Conservation (phyloP, 2,888 invertebrate species). For the Apodemia zela region DNA sequence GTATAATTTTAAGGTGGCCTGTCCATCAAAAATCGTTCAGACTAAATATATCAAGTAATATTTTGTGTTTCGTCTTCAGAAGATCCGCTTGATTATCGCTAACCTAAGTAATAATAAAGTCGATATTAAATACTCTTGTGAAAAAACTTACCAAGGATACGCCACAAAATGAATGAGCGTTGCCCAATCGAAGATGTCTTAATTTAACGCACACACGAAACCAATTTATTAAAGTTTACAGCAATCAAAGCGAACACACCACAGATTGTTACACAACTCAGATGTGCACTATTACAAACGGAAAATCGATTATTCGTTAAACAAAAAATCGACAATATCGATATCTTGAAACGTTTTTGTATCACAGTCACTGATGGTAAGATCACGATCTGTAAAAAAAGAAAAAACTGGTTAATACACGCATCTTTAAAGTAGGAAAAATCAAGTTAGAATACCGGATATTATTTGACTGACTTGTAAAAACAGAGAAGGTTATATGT, state of each 20-base stretch:
- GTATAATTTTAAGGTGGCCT: too few relatives aligned
- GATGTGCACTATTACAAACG: neutral
- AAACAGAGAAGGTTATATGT: too few relatives aligned
- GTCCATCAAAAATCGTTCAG: too few relatives aligned
- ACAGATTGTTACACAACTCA: slow-evolving; percentile 29
- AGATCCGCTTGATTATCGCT: neutral
- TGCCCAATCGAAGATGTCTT: slow-evolving; percentile 37
- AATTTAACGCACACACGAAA: slow-evolving; percentile 17
- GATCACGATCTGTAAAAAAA: slow-evolving; percentile 53
- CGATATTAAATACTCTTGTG: neutral
- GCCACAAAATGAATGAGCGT: slow-evolving; percentile 43
- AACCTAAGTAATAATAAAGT: neutral
- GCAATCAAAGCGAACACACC: slow-evolving; percentile 20
- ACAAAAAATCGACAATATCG: slow-evolving; percentile 32
- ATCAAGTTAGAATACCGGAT: too few relatives aligned
- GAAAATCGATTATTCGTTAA: slow-evolving; percentile 29
- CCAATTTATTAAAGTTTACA: slow-evolving; percentile 51
- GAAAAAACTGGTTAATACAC: slow-evolving; percentile 17
- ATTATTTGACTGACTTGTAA: too few relatives aligned
- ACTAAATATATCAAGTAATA: neutral
- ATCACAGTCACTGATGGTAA: slow-evolving; percentile 42
- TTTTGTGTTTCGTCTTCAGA: neutral
- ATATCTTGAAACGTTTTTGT: slow-evolving; percentile 31
- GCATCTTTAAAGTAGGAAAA: too few relatives aligned
- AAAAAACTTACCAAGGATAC: slow-evolving; percentile 30